phyloP scores from a whole-genome alignment of 2,113 vertebrate genomes.

The Cyanistes caeruleus region DNA sequence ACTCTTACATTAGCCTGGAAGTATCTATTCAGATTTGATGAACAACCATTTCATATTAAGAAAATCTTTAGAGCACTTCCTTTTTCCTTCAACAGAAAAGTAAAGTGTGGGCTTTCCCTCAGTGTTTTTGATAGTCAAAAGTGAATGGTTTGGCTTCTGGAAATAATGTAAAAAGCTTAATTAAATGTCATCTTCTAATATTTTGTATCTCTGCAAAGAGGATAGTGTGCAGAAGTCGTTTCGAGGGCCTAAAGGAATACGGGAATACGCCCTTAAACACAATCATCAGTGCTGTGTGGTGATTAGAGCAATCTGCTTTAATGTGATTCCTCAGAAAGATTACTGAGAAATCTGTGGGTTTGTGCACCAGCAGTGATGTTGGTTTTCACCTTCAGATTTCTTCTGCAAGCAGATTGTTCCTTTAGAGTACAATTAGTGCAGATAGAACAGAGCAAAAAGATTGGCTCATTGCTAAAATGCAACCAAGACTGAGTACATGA shows the following conservation, averaged over 20 bases:
- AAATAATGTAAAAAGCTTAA: neutral
- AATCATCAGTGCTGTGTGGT: accelerated
- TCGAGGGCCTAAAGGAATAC: neutral
- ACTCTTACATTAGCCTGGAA: neutral
- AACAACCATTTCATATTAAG: neutral
- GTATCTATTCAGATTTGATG: neutral
- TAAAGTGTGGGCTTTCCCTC: neutral
- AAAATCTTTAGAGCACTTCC: too few relatives aligned
- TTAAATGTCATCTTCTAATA: neutral
- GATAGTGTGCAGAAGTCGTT: neutral
- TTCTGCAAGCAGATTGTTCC: neutral
- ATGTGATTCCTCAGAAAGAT: neutral
- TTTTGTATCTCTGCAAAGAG: neutral
- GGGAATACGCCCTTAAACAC: accelerated
- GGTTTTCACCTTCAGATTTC: neutral
- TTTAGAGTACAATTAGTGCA: neutral
- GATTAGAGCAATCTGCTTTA: neutral
- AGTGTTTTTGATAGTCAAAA: neutral
- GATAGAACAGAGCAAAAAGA: neutral
- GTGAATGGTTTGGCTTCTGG: neutral
- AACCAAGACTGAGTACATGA: neutral
- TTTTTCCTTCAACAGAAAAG: too few relatives aligned
- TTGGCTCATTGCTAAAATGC: neutral
- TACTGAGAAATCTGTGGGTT: slow-evolving; percentile 42
- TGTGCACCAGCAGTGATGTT: neutral